Evolutionary conservation across 2,113 vertebrate species (phyloP).

Genomic region (Tragelaphus imberbis): DNA sequence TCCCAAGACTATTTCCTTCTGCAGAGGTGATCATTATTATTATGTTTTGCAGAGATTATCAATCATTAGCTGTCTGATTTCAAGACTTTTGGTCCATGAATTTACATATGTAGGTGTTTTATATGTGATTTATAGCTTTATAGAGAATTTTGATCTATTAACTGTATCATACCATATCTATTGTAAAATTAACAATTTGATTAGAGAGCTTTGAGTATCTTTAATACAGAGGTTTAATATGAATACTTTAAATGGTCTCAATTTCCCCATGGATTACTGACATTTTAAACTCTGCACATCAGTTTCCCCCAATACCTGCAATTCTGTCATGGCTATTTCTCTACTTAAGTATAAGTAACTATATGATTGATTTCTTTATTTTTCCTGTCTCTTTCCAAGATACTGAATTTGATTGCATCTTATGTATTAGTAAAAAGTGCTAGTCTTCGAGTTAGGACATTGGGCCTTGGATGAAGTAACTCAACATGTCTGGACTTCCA

Average conservation of each 20-base stretch:
- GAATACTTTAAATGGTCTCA: not conserved
- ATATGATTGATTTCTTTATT: not conserved
- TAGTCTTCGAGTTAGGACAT: not conserved
- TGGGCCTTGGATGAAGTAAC: not conserved
- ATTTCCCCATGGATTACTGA: not conserved
- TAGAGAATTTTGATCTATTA: not conserved
- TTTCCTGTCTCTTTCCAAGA: not conserved
- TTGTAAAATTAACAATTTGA: not conserved
- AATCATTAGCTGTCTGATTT: not conserved
- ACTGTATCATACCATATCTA: not conserved
- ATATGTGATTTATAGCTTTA: not conserved
- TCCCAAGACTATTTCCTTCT: not conserved
- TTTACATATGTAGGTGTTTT: not conserved
- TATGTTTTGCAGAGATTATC: not conserved
- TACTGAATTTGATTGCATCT: not conserved
- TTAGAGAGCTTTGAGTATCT: not conserved
- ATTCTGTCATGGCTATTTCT: not conserved
- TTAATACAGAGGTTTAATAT: not conserved
- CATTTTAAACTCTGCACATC: not conserved
- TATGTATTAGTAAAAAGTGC: not conserved
- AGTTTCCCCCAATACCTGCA: not conserved
- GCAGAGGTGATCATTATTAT: not conserved
- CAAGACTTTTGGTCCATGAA: not conserved
- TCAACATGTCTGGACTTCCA: not conserved
- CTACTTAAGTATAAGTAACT: not conserved